Evolutionary conservation across 2,888 invertebrate genomes (phyloP).

Genomic region (Drosophila suboccidentalis): DNA sequence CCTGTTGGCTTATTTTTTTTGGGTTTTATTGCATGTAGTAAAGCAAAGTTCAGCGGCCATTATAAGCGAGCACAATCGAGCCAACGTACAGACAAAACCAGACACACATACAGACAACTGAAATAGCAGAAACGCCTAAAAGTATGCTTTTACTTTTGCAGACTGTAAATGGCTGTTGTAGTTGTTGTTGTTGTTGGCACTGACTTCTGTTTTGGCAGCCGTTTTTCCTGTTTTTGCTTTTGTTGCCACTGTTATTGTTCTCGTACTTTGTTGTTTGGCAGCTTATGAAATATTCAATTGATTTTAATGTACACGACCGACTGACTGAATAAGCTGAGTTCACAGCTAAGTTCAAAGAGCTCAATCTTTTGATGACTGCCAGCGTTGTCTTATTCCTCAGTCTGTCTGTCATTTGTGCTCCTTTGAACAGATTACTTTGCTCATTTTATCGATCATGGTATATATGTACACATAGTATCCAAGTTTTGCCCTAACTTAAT

Average conservation of each 20-base stretch:
- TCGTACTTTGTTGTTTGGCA: conserved; percentile 61
- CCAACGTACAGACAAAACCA: conserved; percentile 55
- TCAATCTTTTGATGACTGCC: conserved; percentile 46
- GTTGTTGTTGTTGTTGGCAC: conserved; percentile 33
- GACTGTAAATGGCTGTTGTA: conserved; percentile 43
- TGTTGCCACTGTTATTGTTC: conserved; percentile 19
- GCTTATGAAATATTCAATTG: conserved; percentile 79
- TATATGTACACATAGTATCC: too few relatives aligned
- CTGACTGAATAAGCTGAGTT: conserved; percentile 66
- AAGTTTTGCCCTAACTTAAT: neutral
- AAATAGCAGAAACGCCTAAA: conserved; percentile 54
- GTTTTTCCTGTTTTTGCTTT: conserved; percentile 46
- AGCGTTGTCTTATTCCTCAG: conserved; percentile 6
- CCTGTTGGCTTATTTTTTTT: conserved; percentile 1
- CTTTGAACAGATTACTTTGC: conserved; percentile 3
- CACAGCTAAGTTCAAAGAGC: conserved; percentile 60
- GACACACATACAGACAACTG: conserved; percentile 35
- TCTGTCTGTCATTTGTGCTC: conserved; percentile 25
- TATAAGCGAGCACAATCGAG: conserved; percentile 68
- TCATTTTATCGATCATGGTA: conserved; percentile 7
- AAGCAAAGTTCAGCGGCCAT: conserved; percentile 72
- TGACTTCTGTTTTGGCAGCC: conserved; percentile 56
- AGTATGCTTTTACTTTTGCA: conserved; percentile 64
- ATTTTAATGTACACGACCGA: conserved; percentile 74
- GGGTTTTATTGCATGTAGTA: conserved; percentile 60